These are phyloP conservation scores for Amazona guildingii DNA, from an alignment of 2,113 vertebrate species.

Conservation along the genomic window DNA sequence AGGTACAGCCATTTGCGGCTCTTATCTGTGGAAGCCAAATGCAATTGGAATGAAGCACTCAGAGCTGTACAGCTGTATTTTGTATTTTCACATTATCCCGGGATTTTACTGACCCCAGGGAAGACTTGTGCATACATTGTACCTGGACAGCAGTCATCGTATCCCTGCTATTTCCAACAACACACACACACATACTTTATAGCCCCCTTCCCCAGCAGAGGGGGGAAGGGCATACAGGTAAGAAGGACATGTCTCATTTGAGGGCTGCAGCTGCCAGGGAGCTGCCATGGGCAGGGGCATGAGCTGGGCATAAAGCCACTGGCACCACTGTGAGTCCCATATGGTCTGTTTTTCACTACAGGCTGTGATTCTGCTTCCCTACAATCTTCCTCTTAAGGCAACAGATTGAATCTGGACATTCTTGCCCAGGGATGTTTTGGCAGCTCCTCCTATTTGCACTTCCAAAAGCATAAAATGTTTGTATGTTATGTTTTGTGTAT, in stretches of 20 bases:
- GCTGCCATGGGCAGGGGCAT: background rate
- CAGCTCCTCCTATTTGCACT: background rate
- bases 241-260: background rate
- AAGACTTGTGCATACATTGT: background rate
- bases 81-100: background rate
- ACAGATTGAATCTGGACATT: slow-evolving; percentile 40
- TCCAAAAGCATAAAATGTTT: slow-evolving; percentile 46
- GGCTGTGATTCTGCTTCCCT: background rate
- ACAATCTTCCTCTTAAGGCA: slow-evolving; percentile 4
- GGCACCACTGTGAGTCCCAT: slow-evolving; percentile 14
- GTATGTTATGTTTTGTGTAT: background rate
- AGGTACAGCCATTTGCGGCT: background rate
- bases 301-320: background rate
- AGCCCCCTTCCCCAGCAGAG: background rate
- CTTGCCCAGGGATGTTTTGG: slow-evolving; percentile 42
- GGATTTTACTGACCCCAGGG: background rate
- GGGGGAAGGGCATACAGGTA: background rate
- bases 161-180: background rate
- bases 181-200: background rate
- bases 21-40: background rate
- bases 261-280: background rate
- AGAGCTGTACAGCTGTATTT: background rate
- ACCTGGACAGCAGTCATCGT: background rate
- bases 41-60: background rate
- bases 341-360: background rate